A percentile compares a stretch with the other conserved stretches of the same genome.
Conservation (phyloP, 2,797 vertebrate species). For the Remorina albescens region DNA sequence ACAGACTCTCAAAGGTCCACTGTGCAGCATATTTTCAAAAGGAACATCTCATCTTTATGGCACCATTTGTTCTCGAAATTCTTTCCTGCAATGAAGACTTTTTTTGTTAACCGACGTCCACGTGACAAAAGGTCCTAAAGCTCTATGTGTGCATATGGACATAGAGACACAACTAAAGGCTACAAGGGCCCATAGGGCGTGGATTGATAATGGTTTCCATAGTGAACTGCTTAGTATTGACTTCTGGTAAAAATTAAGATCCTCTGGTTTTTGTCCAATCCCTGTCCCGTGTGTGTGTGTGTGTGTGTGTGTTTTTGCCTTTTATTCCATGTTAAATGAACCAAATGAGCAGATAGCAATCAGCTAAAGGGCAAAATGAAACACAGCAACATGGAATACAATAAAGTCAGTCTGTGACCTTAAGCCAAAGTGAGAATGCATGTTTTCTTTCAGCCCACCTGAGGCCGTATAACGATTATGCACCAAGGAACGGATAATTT, state of each 20-base stretch:
- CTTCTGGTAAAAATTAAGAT: constrained; percentile 57
- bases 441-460: constrained; percentile 15
- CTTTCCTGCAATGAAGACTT: neutral
- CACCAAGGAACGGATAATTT: neutral
- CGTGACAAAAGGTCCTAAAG: constrained; percentile 7
- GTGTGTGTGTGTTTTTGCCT: constrained; percentile 22
- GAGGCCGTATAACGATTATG: constrained; percentile 29
- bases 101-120: neutral
- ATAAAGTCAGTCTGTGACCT: constrained; percentile 50
- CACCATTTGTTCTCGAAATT: constrained; percentile 11
- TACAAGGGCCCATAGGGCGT: constrained; percentile 15
- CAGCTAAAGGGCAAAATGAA: constrained; percentile 58
- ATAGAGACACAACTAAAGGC: constrained; percentile 27
- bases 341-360: constrained; percentile 65
- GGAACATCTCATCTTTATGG: constrained; percentile 5
- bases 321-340: constrained; percentile 66
- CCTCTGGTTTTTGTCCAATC: constrained; percentile 54
- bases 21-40: constrained; percentile 21
- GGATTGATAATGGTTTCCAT: constrained; percentile 52
- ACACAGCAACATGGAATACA: constrained; percentile 44
- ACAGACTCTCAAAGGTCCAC: constrained; percentile 37
- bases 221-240: constrained; percentile 70
- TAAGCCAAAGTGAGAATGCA: constrained; percentile 26
- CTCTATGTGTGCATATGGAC: constrained; percentile 2
- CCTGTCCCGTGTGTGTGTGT: constrained; percentile 12